Base-by-base conservation (phyloP, 2,888 invertebrate species). In the Dastarcus helophoroides region DNA sequence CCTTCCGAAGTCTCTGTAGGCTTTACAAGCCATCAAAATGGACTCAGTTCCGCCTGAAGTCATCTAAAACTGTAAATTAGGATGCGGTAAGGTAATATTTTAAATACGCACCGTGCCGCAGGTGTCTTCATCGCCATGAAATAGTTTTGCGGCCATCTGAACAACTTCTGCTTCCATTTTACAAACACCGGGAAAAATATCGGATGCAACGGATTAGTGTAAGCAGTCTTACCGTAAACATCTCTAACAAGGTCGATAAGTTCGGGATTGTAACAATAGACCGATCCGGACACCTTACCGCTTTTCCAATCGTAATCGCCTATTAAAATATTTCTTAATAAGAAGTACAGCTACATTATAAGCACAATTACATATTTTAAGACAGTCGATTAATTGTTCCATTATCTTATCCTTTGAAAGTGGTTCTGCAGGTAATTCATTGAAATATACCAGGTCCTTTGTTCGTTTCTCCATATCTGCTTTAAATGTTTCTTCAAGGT, bases 151-250 rank as follows among this genome's bases (percentile, higher is more conserved):
- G 2, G 82, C 72, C 72, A 95, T 94, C 47, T 82, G 66, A 2
- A 97, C 83, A 14, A 98, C 77, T 66, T 99, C 98, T 0, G 95
- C 91, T 66, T 98, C 98, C 95, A 98, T 97, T 67, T 89, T 89
- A 53, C 86, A 85, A 11, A 88, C 65, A 4, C 95, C 97, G 4
- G 97, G 97, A 60, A 98, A 98, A 14, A 98, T 73, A 61, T 98
- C 98, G 91, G 77, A 60, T 98, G 98, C 24, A 98, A 67, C 0
- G 98, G 98, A 66, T 99, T 98, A 1, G 93, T 88, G 63, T 90
- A 95, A 0, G 93, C 88, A 2, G 93, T 83, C 46, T 77, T 67
- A 0, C 77, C 67, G 62, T 90, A 97, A 7, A 94, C 84, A 51
- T 82, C 68, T 8, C 81, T 76, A 29, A 90, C 73, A 12, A 95